Evolutionary conservation across 2,113 vertebrate genomes (phyloP).

Genomic region (Pongo pygmaeus): DNA sequence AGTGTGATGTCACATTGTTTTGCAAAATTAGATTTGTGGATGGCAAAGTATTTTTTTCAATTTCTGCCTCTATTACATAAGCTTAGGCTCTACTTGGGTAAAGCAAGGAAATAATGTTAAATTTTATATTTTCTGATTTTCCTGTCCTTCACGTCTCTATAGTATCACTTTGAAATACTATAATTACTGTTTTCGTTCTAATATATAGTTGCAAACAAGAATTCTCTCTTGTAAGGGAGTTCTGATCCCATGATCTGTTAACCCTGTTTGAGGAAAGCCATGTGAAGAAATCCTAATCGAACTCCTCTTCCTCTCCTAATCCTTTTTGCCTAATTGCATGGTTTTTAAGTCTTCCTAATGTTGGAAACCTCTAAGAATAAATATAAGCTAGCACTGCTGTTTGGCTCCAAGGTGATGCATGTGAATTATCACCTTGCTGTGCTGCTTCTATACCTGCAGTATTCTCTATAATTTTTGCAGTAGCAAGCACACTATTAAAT

Average conservation of each 20-base stretch:
- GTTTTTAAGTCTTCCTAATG: conserved; percentile 31
- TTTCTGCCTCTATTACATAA: conserved; percentile 64
- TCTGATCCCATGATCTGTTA: neutral
- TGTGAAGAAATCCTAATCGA: conserved; percentile 39
- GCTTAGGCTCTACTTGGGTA: conserved; percentile 16
- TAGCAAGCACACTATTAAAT: neutral
- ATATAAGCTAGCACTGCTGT: neutral
- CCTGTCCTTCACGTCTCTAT: neutral
- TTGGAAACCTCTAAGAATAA: neutral
- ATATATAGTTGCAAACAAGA: neutral
- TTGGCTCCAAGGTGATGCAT: neutral
- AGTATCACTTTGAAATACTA: neutral
- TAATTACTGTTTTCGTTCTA: neutral
- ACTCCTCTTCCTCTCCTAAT: neutral
- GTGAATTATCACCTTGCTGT: neutral
- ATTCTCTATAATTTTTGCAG: neutral
- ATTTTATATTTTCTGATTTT: conserved; percentile 24
- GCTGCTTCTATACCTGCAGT: neutral
- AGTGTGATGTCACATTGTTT: neutral
- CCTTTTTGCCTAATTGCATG: conserved; percentile 51
- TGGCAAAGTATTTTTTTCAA: conserved; percentile 77
- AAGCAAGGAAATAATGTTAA: conserved; percentile 45
- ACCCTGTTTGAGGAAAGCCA: neutral
- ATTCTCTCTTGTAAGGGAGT: neutral
- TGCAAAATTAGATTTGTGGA: conserved; percentile 29